Evolutionary conservation across 2,888 invertebrate species (phyloP), one percentile per base, ranked within the genome.

Genomic region (Euclidia mi): DNA sequence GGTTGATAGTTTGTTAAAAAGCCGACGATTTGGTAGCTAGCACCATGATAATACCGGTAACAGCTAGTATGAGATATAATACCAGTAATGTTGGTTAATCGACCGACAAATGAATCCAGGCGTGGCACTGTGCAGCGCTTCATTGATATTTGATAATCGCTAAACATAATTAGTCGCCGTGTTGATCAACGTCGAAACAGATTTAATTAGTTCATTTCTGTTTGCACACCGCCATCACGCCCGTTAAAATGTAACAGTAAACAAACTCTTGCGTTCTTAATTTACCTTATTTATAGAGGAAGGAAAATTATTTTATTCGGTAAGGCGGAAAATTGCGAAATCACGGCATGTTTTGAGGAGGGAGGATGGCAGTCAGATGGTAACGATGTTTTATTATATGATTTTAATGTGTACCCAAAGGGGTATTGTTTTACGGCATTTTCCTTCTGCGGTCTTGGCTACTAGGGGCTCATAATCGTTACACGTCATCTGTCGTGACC

Each of bases 141-240:
- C 3, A 17, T 10, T 10, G 42, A 42, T 56, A 50, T 4, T 42
- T 35, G 44, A 35, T 43, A 65, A 49, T 56, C 34, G 10, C 20
- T 59, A 32, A 50, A 37, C 34, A 48, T 48, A 28, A 59, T 48
- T 47, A 53, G 20, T 29, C 50, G 41, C 29, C n/a, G 7, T 4
- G 28, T 32, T 41, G 49, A 34, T 31, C 40, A 42, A 40, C 45
- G 41, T 20, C 50, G 29, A 20, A 45, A 42, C 32, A 40, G 20
- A 40, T 31, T 31, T 18, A 43, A 47, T 53, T 37, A n/a, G 25
- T 31, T 49, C 11, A 28, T 20, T 18, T 20, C 31, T 7, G 28
- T 48, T 38, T 15, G 11, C 25, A 15, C 15, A 12, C n/a, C 12
- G 18, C 3, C 12, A 4, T 25, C 6, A 6, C 12, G 1, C 17